Conservation (phyloP, 2,888 invertebrate genomes). For the Hecatera dysodea region DNA sequence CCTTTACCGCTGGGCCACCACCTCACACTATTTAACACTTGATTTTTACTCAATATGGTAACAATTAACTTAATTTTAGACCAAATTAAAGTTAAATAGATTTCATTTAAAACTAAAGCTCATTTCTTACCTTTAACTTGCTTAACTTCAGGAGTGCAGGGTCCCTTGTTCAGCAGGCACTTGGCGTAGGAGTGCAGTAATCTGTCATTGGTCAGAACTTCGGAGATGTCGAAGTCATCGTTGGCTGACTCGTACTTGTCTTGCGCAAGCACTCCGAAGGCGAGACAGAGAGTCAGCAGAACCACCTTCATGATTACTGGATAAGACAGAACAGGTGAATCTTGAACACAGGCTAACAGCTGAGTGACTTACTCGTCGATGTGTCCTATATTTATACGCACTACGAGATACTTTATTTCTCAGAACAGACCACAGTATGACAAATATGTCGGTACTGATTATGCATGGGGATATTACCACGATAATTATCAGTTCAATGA, state of each 20-base stretch:
- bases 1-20: too few relatives aligned
- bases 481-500: conserved; percentile 65
- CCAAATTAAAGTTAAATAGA: too few relatives aligned
- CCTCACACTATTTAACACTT: too few relatives aligned
- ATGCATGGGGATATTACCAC: conserved; percentile 63
- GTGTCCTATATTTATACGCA: conserved; percentile 72
- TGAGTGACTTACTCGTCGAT: conserved; percentile 58
- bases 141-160: conserved; percentile 93
- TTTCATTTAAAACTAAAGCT: too few relatives aligned
- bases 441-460: conserved; percentile 70
- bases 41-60: too few relatives aligned
- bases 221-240: conserved; percentile 92
- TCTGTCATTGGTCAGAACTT: conserved; percentile 92
- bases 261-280: conserved; percentile 73
- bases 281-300: conserved; percentile 73
- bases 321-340: conserved; percentile 37
- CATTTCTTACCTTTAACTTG: conserved; percentile 92
- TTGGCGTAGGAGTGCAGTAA: conserved; percentile 92
- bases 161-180: conserved; percentile 92
- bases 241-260: conserved; percentile 91
- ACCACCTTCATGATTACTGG: conserved; percentile 74
- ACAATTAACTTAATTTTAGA: too few relatives aligned
- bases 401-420: conserved; percentile 61
- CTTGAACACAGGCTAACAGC: conserved; percentile 38
- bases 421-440: conserved; percentile 61